Conservation (phyloP, 2,797 vertebrate species). For the Okamejei kenojei region DNA sequence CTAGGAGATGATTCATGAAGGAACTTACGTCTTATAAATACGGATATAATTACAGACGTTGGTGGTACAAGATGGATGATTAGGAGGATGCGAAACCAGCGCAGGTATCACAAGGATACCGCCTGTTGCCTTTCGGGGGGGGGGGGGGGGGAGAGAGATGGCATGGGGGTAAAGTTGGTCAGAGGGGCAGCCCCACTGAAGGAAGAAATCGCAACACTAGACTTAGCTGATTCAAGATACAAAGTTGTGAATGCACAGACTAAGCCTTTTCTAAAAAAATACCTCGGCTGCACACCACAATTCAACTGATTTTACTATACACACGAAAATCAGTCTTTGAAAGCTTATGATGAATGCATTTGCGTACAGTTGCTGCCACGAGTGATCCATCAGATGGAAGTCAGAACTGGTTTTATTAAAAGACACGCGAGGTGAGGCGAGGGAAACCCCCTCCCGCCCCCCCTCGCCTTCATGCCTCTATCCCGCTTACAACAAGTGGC, state of each 20-base stretch:
- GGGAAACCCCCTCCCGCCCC: neutral
- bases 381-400: conserved; percentile 17
- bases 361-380: neutral
- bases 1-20: conserved; percentile 15
- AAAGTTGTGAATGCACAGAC: neutral
- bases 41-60: conserved; percentile 37
- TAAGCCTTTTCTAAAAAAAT: neutral
- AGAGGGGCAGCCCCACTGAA: neutral
- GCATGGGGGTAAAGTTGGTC: neutral
- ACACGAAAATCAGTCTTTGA: neutral
- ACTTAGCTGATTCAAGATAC: neutral
- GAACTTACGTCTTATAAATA: conserved; percentile 24
- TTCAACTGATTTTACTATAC: neutral
- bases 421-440: neutral
- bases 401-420: neutral
- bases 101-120: conserved; percentile 7
- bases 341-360: neutral
- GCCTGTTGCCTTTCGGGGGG: neutral
- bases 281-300: neutral
- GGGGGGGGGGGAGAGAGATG: neutral
- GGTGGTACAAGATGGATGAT: conserved; percentile 37
- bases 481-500: neutral
- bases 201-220: neutral
- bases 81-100: conserved; percentile 17
- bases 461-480: neutral